Base-by-base conservation (phyloP, 2,888 invertebrate species). In the Perizoma affinitatum region DNA sequence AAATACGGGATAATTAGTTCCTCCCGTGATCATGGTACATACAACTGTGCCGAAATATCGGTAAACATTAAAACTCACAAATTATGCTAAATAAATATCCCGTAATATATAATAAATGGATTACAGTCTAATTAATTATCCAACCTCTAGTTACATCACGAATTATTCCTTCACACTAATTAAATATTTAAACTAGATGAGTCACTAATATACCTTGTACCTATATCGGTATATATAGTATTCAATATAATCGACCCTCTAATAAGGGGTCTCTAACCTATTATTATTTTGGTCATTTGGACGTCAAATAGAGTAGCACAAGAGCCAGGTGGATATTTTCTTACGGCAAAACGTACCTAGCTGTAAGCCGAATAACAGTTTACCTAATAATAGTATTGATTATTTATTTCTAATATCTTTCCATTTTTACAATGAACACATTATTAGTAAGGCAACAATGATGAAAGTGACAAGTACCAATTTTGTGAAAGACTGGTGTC, bases 281-380 rank as follows among this genome's bases (percentile, higher is more conserved):
- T 66, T 61, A 65, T 63, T 66, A 65, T 58, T 60, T 47, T 54
- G 40, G 57, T 62, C 65, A 54, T 53, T 58, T 61, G 66, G 61
- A 60, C 58, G 62, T 70, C 66, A 73, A 73, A 61, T 66, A 61
- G 70, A 69, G 68, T 74, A 71, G 61, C 48, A 66, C 51, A 22
- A 40, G 52, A 63, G 58, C 38, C 33, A 33, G 9, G 6, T 45
- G 10, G 9, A 33, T 5, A 46, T 7, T 48, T 47, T 47, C 7
- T 41, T 55, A 42, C 36, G 11, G 5, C 22, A 48, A 9, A 10
- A 34, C 50, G 63, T 50, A 51, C 11, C 10, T 6, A 35, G 7
- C 5, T 9, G 41, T 9, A 9, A 1, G 9, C 41, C 41, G 9
- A 9, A 7, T 8, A 9, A 7, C 9, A 9, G 8, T 36, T 6